Percentiles rank a stretch among this genome's conserved stretches.
Conservation (phyloP, 1,140 invertebrate species). For the Ceratina australensis region DNA sequence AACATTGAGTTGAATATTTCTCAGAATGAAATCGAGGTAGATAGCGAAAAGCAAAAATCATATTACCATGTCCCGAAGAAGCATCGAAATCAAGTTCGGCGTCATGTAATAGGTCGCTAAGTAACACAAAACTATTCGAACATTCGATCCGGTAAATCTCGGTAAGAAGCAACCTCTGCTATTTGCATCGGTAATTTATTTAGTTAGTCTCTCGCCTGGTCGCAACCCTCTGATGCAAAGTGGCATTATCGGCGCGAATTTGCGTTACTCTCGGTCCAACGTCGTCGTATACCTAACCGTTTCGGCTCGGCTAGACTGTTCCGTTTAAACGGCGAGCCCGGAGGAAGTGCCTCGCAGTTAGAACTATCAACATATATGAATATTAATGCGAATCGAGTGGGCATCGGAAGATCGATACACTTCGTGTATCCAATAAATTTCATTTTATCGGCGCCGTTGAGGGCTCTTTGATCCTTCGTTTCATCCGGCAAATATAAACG, state of each 20-base stretch:
- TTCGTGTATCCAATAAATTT: slow-evolving; percentile 24
- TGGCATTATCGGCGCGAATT: slow-evolving; percentile 69
- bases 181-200: slow-evolving; percentile 76
- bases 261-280: slow-evolving; percentile 53
- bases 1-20: too few relatives aligned
- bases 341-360: slow-evolving; percentile 56
- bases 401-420: slow-evolving; percentile 28
- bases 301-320: slow-evolving; percentile 47
- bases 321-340: slow-evolving; percentile 55
- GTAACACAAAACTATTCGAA: slow-evolving; percentile 70
- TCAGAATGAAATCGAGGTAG: too few relatives aligned
- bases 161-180: slow-evolving; percentile 73
- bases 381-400: slow-evolving; percentile 55
- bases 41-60: too few relatives aligned
- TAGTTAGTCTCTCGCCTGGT: slow-evolving; percentile 70
- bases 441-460: neutral
- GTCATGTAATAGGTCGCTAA: slow-evolving; percentile 73
- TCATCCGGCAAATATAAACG: neutral
- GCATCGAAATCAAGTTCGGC: too few relatives aligned
- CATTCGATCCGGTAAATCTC: slow-evolving; percentile 76
- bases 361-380: slow-evolving; percentile 62
- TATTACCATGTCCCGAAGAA: too few relatives aligned
- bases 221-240: slow-evolving; percentile 69
- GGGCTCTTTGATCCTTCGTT: neutral
- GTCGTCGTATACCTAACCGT: slow-evolving; percentile 52